Evolutionary conservation across 2,113 vertebrate genomes (phyloP), one percentile per base, ranked within the genome.

Genomic region (Phasianus colchicus): DNA sequence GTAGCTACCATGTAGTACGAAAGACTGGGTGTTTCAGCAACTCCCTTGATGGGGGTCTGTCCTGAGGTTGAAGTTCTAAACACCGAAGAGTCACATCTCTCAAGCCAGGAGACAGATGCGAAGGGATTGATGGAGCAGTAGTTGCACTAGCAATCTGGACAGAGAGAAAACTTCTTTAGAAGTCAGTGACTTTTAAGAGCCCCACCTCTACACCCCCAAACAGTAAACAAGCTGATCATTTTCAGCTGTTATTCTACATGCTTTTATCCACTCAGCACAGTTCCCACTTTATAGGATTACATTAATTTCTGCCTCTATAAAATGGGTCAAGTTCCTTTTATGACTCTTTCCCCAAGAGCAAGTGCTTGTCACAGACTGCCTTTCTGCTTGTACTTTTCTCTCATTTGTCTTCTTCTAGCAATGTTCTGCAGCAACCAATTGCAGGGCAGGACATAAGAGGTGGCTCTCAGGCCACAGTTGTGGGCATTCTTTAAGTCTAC

Each of bases 21-120:
- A 99, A 99, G 95, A 98, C 97, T 3, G 99, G 98, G 90, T 99
- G 98, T 89, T 99, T 99, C 92, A 99, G 98, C 63, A 99, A 98
- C 90, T 99, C 98, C 93, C 98, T 97, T 3, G 98, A 98, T 3
- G 98, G 97, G 25, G 98, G 98, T 91, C 99, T 98, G 95, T 99
- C 99, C 88, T 98, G 95, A 95, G 99, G 99, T 74, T 99, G 98
- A 89, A 99, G 98, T 90, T 99, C 98, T 93, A 99, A 97, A 95
- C 99, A 99, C 13, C 98, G 98, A 92, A 99, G 98, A 36, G 98
- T 98, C 87, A 99, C 98, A 54, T 99, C 99, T 65, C 98, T 98
- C 88, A 99, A 97, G 30, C 98, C 98, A 2, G 99, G 99, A 88
- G 98, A 98, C 71, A 99, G 96, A 94, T 99, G 98, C 6, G 98